These are phyloP conservation scores for Platycercus adscitus DNA, from an alignment of 2,113 vertebrate species.

Conservation along the genomic window DNA sequence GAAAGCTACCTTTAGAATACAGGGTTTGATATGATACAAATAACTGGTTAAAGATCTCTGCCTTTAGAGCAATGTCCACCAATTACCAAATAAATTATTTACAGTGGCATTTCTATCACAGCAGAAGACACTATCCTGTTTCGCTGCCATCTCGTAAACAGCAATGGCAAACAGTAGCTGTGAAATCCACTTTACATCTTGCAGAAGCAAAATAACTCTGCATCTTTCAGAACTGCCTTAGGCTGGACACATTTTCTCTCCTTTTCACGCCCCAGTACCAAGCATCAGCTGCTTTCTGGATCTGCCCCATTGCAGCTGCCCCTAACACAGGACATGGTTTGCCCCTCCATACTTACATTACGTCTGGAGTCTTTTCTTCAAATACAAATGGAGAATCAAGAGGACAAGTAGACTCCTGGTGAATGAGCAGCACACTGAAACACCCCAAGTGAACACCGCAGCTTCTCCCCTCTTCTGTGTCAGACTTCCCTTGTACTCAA, in stretches of 20 bases:
- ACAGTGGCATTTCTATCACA: background rate
- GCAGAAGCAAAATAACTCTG: background rate
- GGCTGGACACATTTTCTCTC: background rate
- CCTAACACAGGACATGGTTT: background rate
- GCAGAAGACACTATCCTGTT: background rate
- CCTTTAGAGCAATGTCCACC: background rate
- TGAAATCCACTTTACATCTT: background rate
- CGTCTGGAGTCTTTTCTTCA: conserved; percentile 27
- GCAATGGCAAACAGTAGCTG: conserved; percentile 5
- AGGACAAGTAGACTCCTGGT: background rate
- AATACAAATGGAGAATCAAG: background rate
- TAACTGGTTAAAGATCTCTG: background rate
- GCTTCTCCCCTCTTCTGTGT: conserved; percentile 42
- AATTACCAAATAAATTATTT: conserved; percentile 24
- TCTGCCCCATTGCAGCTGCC: background rate
- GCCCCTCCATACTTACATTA: conserved; percentile 60
- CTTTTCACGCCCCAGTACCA: background rate
- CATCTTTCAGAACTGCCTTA: background rate
- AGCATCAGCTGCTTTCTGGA: background rate
- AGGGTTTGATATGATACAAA: background rate
- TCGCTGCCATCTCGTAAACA: background rate
- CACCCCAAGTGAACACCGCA: background rate
- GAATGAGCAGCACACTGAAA: conserved; percentile 11
- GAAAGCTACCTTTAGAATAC: background rate
- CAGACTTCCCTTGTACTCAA: background rate